Percentiles rank a stretch among this genome's conserved stretches.
These are phyloP conservation scores for Athrips mouffetella DNA, from an alignment of 2,888 invertebrate genomes.

Conservation along the genomic window DNA sequence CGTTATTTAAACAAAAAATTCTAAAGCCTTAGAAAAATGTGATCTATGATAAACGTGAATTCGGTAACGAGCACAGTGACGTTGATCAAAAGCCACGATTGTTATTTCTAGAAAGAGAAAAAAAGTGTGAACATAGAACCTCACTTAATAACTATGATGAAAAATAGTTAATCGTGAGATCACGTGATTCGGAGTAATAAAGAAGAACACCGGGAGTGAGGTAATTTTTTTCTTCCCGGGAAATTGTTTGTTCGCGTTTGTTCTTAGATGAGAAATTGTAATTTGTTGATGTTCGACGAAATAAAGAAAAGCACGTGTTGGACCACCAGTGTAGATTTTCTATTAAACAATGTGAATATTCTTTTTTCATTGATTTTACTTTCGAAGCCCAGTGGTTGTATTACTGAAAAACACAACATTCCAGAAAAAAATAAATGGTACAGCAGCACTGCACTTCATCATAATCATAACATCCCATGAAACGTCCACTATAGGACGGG, in stretches of 20 bases:
- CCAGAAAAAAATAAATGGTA: too few relatives aligned
- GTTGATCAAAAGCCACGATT: conserved; percentile 64
- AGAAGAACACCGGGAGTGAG: conserved; percentile 34
- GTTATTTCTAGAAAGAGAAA: conserved; percentile 60
- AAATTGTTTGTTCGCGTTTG: conserved; percentile 63
- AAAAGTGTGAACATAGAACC: conserved; percentile 55
- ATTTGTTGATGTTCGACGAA: conserved; percentile 33
- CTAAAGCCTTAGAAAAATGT: conserved; percentile 73
- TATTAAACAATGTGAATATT: background rate
- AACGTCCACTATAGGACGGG: too few relatives aligned
- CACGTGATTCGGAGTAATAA: conserved; percentile 73
- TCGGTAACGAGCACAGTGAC: conserved; percentile 68
- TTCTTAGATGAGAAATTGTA: conserved; percentile 53
- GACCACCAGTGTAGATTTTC: conserved; percentile 1
- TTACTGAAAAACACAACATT: too few relatives aligned
- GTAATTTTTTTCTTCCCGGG: conserved; percentile 51
- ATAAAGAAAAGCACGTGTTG: background rate
- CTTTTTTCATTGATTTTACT: too few relatives aligned
- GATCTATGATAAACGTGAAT: conserved; percentile 77
- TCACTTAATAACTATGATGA: conserved; percentile 69
- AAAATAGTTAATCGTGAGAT: conserved; percentile 73
- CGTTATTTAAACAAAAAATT: conserved; percentile 22
- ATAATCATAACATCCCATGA: too few relatives aligned
- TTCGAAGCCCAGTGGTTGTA: too few relatives aligned
- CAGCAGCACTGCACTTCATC: too few relatives aligned